Evolutionary conservation across 2,113 vertebrate species (phyloP).

Genomic region (Platysternon megacephalum): DNA sequence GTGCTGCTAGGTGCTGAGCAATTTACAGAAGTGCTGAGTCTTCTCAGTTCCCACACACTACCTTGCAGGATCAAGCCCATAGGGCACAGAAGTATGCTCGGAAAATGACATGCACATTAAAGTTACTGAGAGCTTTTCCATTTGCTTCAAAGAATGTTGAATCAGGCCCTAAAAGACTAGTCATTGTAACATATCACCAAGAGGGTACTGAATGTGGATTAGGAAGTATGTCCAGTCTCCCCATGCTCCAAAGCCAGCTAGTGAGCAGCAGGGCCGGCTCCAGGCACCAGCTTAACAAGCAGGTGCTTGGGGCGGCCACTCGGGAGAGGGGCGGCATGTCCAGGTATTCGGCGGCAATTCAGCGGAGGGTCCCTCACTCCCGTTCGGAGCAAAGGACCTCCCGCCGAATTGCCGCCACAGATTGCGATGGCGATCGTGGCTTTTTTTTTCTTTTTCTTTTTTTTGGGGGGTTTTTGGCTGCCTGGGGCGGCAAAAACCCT

Average conservation of each 20-base stretch:
- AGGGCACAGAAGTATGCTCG: not conserved
- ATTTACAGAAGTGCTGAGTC: not conserved
- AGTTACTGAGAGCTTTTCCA: not conserved
- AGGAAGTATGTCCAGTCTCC: not conserved
- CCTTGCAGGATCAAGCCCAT: rapidly evolving
- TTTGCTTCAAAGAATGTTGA: not conserved
- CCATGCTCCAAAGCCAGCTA: not conserved
- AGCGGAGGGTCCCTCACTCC: too few species aligned
- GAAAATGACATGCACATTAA: not conserved
- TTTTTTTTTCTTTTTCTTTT: too few species aligned
- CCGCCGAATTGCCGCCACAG: too few species aligned
- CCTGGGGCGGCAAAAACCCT: too few species aligned
- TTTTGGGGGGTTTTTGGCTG: too few species aligned
- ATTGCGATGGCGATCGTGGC: too few species aligned
- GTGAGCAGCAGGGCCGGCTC: too few species aligned
- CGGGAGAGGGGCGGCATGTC: too few species aligned
- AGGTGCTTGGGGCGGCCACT: too few species aligned
- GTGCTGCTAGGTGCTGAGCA: not conserved
- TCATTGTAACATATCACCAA: not conserved
- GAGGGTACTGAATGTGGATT: not conserved
- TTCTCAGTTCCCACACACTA: rapidly evolving
- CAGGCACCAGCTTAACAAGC: too few species aligned
- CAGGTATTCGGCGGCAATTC: too few species aligned
- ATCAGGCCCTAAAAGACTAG: not conserved
- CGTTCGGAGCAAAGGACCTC: too few species aligned